Conservation (phyloP, 2,113 vertebrate species). For the Nerophis ophidion region DNA sequence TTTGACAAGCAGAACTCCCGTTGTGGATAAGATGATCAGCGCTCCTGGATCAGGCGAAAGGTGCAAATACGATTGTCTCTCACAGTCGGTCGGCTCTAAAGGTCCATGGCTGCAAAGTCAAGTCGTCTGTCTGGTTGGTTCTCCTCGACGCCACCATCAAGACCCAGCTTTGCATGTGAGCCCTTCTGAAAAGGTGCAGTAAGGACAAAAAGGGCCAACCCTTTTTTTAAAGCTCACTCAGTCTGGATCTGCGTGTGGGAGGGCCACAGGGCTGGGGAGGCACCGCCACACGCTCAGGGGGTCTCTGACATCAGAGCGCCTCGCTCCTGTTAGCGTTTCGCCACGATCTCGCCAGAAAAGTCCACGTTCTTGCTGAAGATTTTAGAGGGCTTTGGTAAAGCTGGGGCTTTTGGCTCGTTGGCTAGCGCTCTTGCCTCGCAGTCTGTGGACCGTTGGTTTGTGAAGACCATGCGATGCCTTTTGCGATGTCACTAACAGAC, state of each 20-base stretch:
- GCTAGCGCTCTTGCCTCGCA: too few species aligned
- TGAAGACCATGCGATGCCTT: too few species aligned
- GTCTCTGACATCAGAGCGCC: slow-evolving; percentile 8
- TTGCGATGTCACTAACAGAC: too few species aligned
- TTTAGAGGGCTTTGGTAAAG: too few species aligned
- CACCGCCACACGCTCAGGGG: slow-evolving; percentile 8
- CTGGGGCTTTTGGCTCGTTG: too few species aligned
- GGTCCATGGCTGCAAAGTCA: slow-evolving; percentile 9
- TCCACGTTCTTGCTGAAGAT: too few species aligned
- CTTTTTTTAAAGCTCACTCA: slow-evolving; percentile 33
- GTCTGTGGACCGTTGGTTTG: too few species aligned
- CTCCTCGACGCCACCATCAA: slow-evolving; percentile 7
- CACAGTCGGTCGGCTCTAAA: slow-evolving; percentile 6
- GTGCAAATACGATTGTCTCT: slow-evolving; percentile 24
- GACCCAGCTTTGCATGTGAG: slow-evolving; percentile 23
- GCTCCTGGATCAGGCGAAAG: slow-evolving; percentile 7
- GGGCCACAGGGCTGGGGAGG: slow-evolving; percentile 16
- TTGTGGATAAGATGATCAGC: slow-evolving; percentile 24
- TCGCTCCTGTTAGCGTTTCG: background rate
- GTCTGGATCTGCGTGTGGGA: slow-evolving; percentile 41
- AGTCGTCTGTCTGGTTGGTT: slow-evolving; percentile 9
- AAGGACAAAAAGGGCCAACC: slow-evolving; percentile 39
- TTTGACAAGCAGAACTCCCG: slow-evolving; percentile 55
- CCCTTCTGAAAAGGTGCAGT: slow-evolving; percentile 22
- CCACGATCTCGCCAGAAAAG: too few species aligned